Evolutionary conservation across 2,888 invertebrate genomes (phyloP).

Genomic region (Cephalotes varians): DNA sequence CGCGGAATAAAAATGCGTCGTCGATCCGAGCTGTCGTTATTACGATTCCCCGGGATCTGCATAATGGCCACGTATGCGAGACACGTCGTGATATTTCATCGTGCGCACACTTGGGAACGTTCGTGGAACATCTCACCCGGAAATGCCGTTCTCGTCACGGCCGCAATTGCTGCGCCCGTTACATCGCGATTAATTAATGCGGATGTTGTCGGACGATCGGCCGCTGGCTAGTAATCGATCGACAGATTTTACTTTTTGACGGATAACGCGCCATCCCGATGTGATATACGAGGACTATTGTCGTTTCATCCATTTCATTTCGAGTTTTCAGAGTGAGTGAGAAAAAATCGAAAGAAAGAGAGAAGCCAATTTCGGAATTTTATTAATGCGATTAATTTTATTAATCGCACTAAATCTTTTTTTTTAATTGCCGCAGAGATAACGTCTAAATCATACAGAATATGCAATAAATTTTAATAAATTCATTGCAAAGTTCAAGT

Average conservation of each 20-base stretch:
- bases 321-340: background rate
- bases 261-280: constrained; percentile 1
- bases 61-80: constrained; percentile 66
- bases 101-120: constrained; percentile 50
- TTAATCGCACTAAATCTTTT: background rate
- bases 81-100: constrained; percentile 67
- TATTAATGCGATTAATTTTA: too few relatives aligned
- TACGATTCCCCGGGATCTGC: constrained; percentile 72
- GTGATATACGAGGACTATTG: background rate
- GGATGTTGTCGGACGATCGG: constrained; percentile 41
- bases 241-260: constrained; percentile 30
- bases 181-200: constrained; percentile 49
- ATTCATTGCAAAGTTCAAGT: background rate
- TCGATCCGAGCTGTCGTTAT: constrained; percentile 65
- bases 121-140: constrained; percentile 51
- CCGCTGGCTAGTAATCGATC: constrained; percentile 31
- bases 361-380: background rate
- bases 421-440: background rate
- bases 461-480: background rate
- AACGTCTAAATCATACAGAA: background rate
- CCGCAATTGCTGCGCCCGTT: constrained; percentile 39
- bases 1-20: constrained; percentile 44
- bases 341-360: background rate
- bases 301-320: constrained; percentile 5
- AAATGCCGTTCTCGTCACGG: constrained; percentile 39